Evolutionary conservation across 2,888 invertebrate species (phyloP), one percentile per base, ranked within the genome.

Genomic region (Clanis bilineata): DNA sequence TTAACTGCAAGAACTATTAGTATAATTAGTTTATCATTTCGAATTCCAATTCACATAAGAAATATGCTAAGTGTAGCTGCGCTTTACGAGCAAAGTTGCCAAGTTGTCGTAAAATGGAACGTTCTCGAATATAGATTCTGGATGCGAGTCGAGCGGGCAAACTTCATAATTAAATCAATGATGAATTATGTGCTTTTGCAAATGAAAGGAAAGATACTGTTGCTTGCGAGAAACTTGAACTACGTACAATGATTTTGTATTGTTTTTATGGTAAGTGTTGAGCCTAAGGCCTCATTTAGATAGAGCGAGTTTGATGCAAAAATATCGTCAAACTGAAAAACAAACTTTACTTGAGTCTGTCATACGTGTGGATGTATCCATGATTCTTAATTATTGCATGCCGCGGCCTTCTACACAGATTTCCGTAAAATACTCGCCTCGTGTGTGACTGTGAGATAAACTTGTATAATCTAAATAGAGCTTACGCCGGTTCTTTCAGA

Each of bases 71-170:
- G 67, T 58, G 63, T 39, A 57, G 56, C 64, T 65, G 68, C 57
- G 63, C 60, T 66, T 69, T 67, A 70, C 60, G 70, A 67, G 56
- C 71, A 39, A 69, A 69, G 56, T 69, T 69, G 58, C 56, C 39
- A 41, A 47, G 38, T 39, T 21, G 47, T 23, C 51, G 39, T 23
- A 51, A 47, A 58, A 51, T 58, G 51, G 38, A 39, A 58, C 45
- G 38, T 39, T 25, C 51, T 25, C 47, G 25, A 47, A 25, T 51
- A 39, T 39, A 28, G 44, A 57, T 58, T 38, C 51, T 32, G 32
- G 57, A n/a, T n/a, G n/a, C n/a, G 47, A 51, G 15, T 21, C 44
- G 39, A 51, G 39, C 36, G 25, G 23, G 21, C 23, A 25, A 58
- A 38, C 45, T 45, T 47, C n/a, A 28, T 51, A 36, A 51, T 56